These are phyloP conservation scores for Ctenomys sociabilis DNA, from an alignment of 2,113 vertebrate genomes.

Conservation along the genomic window DNA sequence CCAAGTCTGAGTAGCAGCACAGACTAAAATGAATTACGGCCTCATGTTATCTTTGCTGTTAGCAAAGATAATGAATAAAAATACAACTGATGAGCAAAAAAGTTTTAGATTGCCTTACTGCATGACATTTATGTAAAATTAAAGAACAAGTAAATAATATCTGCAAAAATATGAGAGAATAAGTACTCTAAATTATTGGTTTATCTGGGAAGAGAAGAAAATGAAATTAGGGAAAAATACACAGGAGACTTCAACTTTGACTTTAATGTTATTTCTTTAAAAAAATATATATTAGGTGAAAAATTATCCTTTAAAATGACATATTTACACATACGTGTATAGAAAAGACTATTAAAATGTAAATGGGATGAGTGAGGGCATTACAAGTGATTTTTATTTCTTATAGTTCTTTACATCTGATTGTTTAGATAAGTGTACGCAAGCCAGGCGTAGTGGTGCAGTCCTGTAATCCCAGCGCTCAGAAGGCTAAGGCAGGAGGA, in stretches of 20 bases:
- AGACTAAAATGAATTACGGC: neutral
- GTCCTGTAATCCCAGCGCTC: neutral
- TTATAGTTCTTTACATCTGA: neutral
- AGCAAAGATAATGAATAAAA: neutral
- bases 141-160: neutral
- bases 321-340: neutral
- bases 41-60: neutral
- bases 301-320: neutral
- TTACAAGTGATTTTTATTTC: constrained; percentile 22
- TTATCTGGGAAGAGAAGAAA: neutral
- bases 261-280: neutral
- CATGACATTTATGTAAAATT: neutral
- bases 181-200: neutral
- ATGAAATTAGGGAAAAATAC: neutral
- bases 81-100: constrained; percentile 18
- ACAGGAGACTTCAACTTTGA: constrained; percentile 8
- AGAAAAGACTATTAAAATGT: neutral
- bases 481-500: neutral
- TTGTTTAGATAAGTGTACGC: neutral
- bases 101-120: neutral
- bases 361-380: neutral
- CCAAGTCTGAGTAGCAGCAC: neutral
- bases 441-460: neutral
- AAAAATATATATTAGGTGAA: neutral
- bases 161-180: neutral